phyloP scores from a whole-genome alignment of 2,797 vertebrate genomes.

The Acanthurus lineatus region DNA sequence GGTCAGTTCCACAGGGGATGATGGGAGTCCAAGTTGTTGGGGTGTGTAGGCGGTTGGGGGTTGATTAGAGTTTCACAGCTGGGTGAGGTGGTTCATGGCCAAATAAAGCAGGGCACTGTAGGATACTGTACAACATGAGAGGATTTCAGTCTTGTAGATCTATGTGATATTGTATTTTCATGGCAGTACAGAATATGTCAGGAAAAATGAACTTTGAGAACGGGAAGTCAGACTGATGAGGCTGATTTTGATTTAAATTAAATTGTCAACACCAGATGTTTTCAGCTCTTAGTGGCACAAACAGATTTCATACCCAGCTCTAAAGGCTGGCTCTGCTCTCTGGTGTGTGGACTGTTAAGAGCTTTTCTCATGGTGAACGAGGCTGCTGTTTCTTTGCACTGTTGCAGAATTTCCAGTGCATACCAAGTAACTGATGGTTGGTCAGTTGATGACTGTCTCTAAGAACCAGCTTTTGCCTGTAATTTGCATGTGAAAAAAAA shows the following conservation, averaged over 20 bases:
- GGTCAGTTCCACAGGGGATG: slow-evolving; percentile 34
- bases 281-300: background rate
- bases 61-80: slow-evolving; percentile 4
- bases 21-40: slow-evolving; percentile 15
- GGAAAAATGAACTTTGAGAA: background rate
- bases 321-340: background rate
- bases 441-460: background rate
- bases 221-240: background rate
- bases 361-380: background rate
- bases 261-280: background rate
- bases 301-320: background rate
- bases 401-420: background rate
- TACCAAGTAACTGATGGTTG: background rate
- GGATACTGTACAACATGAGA: background rate
- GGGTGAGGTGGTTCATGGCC: background rate
- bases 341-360: background rate
- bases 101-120: background rate
- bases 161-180: background rate
- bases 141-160: background rate
- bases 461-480: background rate
- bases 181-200: slow-evolving; percentile 1
- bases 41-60: background rate
- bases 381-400: background rate
- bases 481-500: background rate
- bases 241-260: background rate